phyloP scores from a whole-genome alignment of 2,888 invertebrate species.

The Linnaemya vulpina region DNA sequence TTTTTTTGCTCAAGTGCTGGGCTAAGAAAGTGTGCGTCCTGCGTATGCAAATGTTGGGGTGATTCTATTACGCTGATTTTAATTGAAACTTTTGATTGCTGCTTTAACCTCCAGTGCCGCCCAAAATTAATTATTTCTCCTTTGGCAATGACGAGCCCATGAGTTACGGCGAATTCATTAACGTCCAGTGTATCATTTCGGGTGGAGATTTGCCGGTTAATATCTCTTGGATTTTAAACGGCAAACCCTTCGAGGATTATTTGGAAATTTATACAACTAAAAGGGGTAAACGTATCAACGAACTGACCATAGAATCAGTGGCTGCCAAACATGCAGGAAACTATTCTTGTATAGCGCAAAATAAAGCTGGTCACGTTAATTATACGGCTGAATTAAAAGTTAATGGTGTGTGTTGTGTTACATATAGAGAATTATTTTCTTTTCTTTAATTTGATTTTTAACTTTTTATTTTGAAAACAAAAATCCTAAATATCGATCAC shows the following conservation, averaged over 20 bases:
- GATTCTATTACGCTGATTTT: neutral
- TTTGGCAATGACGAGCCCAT: conserved; percentile 90
- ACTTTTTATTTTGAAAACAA: conserved; percentile 24
- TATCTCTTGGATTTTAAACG: conserved; percentile 86
- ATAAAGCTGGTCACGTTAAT: conserved; percentile 88
- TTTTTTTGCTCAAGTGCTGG: conserved; percentile 4
- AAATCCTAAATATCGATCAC: neutral
- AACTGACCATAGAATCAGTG: conserved; percentile 88
- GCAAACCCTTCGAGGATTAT: conserved; percentile 81
- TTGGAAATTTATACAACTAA: conserved; percentile 81
- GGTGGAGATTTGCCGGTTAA: conserved; percentile 86
- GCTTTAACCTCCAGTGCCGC: conserved; percentile 85
- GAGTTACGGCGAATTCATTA: conserved; percentile 86
- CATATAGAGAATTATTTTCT: conserved; percentile 1
- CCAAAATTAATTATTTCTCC: conserved; percentile 89
- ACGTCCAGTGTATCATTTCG: conserved; percentile 84
- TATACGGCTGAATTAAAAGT: conserved; percentile 89
- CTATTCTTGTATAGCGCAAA: conserved; percentile 90
- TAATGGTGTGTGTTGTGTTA: conserved; percentile 85
- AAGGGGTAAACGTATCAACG: conserved; percentile 84
- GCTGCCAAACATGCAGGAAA: conserved; percentile 89
- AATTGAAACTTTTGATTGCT: neutral
- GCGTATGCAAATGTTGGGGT: conserved; percentile 46
- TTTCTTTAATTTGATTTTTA: conserved; percentile 22
- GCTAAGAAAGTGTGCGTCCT: conserved; percentile 1